Evolutionary conservation across 2,888 invertebrate species (phyloP), one percentile per base, ranked within the genome.

Genomic region (Campoplex nolae): DNA sequence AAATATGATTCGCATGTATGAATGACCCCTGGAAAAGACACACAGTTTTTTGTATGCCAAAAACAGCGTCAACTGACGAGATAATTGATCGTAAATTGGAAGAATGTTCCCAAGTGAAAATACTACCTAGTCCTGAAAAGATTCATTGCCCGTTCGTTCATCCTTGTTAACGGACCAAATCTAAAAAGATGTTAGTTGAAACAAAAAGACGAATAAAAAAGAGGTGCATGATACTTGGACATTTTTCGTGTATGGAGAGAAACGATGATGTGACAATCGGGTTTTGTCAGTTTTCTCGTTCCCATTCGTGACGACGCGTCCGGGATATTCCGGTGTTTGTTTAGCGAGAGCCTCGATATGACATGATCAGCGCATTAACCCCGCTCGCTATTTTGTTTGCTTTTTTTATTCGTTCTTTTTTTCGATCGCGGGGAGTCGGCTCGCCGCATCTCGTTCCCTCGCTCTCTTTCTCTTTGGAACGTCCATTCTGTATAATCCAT

Each of bases 291-390:
- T 54, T 58, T 86, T 67, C 54, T 83, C 79, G 35, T 58, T 54
- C 67, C 45, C 35, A 13, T 70, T 65, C 54, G 65, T 80, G 86
- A 70, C 70, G 62, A 82, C 67, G 76, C 58, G 74, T 56, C 48
- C 83, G 87, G 79, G 85, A 88, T 91, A 90, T 83, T 80, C 77
- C 85, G 89, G 90, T 93, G 92, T 93, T 93, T 92, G 93, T 93
- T 93, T 92, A 93, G 92, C 92, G 91, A 91, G 92, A 91, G 90
- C 91, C 91, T 91, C 92, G 92, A 93, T 93, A 92, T 93, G 94
- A 94, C 94, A 93, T 93, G 94, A 94, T 94, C 94, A 93, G 94
- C 94, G 93, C 94, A 94, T 94, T 94, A 94, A 94, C 94, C 93
- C 92, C 90, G 91, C 92, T 91, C 91, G 45, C 18, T 13, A 51